Evolutionary conservation across 2,888 invertebrate genomes (phyloP), one percentile per base, ranked within the genome.

Genomic region (Leuctra nigra): DNA sequence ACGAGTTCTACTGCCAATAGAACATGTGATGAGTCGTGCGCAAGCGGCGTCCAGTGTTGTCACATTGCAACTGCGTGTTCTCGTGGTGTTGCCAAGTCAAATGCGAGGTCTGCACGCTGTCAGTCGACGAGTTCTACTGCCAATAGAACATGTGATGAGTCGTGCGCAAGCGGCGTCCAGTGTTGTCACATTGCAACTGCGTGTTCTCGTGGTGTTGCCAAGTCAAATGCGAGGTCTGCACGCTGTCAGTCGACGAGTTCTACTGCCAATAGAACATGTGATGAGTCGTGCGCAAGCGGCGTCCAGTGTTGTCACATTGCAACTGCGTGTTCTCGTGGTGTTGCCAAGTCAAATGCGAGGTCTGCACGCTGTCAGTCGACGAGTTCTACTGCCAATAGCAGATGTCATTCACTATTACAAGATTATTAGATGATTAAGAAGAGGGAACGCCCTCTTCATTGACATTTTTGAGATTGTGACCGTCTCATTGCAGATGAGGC

Each of bases 321-420:
- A 77, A 79, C 63, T 82, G 82, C 66, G 74, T 69, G 52, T 78
- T 82, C 65, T 67, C 72, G 13, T 82, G 79, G 80, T 81, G 81
- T 63, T 81, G 81, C 63, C 71, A 75, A 6, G 77, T 82, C 13
- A 72, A 73, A 46, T 82, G 82, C 64, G 74, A 78, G 2, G 68
- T 69, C 11, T 82, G 82, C 62, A 66, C 66, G n/a, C 70, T 72
- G 61, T 67, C 67, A 23, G 71, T 75, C 6, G 69, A 72, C 6
- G 72, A 75, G 60, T 70, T 68, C 61, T 73, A 67, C 62, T 79
- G 78, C 63, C 70, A 69, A 57, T 75, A 44, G 44, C n/a, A n/a
- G n/a, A n/a, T n/a, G n/a, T n/a, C n/a, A n/a, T n/a, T n/a, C n/a
- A n/a, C n/a, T n/a, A n/a, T n/a, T n/a, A n/a, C n/a, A n/a, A n/a